Base-by-base conservation (phyloP, 2,888 invertebrate species). In the Lordiphosa fenestrarum region DNA sequence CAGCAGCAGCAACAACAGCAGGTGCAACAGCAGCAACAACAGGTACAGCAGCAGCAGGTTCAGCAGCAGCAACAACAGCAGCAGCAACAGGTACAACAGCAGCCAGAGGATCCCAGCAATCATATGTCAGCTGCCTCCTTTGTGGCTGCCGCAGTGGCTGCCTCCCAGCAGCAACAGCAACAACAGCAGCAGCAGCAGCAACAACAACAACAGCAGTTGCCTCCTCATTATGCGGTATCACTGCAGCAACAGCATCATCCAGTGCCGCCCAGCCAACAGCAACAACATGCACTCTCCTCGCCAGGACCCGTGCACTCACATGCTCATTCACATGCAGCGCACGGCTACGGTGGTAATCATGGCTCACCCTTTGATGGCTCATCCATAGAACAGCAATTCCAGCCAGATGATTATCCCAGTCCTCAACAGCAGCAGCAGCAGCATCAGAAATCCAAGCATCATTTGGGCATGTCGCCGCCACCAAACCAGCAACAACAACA, bases 401-500 rank as follows among this genome's bases (percentile, higher is more conserved):
- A 84, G 60, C 86, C 75, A 38, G 80, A 76, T 36, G 85, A 76
- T 25, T 76, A 76, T 19, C 82, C 75, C 38, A 76, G 85, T 58
- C 76, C 85, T 15, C 84, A 75, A 25, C 60, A 57, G 15, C 84
- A 72, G 53, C 82, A 82, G 48, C 41, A 49, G n/a, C 65, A 50
- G 38, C 69, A 63, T n/a, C 80, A 61, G 40, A 84, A 90, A 87
- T 78, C 90, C 87, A 74, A 87, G 56, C 71, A 86, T 48, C 86
- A 77, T 0, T 88, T 91, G 77, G 91, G 89, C 15, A 87, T 92
- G 90, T 91, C 69, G 5, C 88, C 88, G 10, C 89, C 88, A 10
- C 87, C 83, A 91, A 92, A 44, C 93, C 93, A 87, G 33, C 86
- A 57, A 93, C 95, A 96, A 88, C 96, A 96, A 89, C 85, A 81